Conservation (phyloP, 2,113 vertebrate genomes). For the Thalassoma bifasciatum region DNA sequence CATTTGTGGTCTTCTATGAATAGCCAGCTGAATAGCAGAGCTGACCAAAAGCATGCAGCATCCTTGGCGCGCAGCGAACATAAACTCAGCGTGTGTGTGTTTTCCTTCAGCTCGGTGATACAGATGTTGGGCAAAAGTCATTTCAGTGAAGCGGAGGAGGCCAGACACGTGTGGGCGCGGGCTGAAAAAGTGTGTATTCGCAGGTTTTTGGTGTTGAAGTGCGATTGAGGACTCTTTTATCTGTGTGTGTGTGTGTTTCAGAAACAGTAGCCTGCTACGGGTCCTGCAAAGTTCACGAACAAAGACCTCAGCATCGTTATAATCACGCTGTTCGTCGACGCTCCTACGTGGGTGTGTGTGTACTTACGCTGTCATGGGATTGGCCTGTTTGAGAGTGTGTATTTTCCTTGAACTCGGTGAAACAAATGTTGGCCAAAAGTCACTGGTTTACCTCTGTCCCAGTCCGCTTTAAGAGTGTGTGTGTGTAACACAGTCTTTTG, state of each 20-base stretch:
- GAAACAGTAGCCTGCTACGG: constrained; percentile 42
- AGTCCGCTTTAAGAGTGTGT: background rate
- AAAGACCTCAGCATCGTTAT: constrained; percentile 63
- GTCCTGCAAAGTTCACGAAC: constrained; percentile 64
- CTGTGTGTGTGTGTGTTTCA: too few relatives aligned
- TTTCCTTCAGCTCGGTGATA: constrained; percentile 53
- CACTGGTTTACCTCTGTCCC: constrained; percentile 34
- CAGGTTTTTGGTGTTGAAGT: background rate
- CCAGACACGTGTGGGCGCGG: constrained; percentile 40
- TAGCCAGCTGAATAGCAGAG: constrained; percentile 70
- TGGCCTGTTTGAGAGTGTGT: constrained; percentile 15
- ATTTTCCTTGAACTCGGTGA: constrained; percentile 42
- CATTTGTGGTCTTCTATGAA: constrained; percentile 80
- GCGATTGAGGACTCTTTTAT: background rate
- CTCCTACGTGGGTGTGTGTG: constrained; percentile 60
- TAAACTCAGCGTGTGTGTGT: constrained; percentile 32
- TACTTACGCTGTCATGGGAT: constrained; percentile 51
- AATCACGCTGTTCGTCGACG: constrained; percentile 64
- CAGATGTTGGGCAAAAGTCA: constrained; percentile 62
- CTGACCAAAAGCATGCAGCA: constrained; percentile 77
- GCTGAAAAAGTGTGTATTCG: constrained; percentile 11
- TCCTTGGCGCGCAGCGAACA: constrained; percentile 53
- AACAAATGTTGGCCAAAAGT: constrained; percentile 42
- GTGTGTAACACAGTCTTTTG: background rate
- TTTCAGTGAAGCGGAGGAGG: constrained; percentile 38